Percentiles rank a stretch among this genome's conserved stretches.
These are phyloP conservation scores for Acronicta leporina DNA, from an alignment of 2,888 invertebrate species.

Conservation along the genomic window DNA sequence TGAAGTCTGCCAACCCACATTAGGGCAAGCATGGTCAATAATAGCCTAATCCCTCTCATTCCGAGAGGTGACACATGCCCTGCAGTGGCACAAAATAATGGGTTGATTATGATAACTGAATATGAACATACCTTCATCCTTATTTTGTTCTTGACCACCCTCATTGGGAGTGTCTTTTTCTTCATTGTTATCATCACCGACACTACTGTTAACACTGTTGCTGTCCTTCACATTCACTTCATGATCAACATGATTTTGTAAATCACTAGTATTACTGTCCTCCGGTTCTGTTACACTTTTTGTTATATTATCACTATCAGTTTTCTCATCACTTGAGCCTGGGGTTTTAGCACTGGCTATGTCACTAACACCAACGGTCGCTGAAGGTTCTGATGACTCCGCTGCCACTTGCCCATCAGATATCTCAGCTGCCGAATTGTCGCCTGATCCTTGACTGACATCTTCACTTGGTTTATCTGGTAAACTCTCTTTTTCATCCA, in stretches of 20 bases:
- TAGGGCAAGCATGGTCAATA: too few relatives aligned
- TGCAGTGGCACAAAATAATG: too few relatives aligned
- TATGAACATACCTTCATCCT: constrained; percentile 59
- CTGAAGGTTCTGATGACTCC: constrained; percentile 2
- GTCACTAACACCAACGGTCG: not conserved
- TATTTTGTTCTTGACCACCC: constrained; percentile 53
- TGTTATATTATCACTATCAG: constrained; percentile 39
- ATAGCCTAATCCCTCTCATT: too few relatives aligned
- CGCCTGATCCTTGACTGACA: constrained; percentile 49
- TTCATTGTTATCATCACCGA: constrained; percentile 49
- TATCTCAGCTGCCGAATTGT: constrained; percentile 36
- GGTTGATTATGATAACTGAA: not conserved
- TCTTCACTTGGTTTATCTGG: constrained; percentile 64
- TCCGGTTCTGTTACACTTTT: constrained; percentile 45
- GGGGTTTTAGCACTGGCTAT: constrained; percentile 5
- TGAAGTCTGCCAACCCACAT: too few relatives aligned
- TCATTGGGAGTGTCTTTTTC: constrained; percentile 52
- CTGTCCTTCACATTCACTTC: constrained; percentile 65
- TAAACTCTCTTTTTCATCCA: constrained; percentile 79
- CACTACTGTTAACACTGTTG: constrained; percentile 63
- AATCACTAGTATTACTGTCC: constrained; percentile 56
- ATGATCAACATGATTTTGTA: constrained; percentile 78
- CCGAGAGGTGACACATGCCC: too few relatives aligned
- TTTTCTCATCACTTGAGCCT: constrained; percentile 44
- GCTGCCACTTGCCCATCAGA: constrained; percentile 26